Evolutionary conservation across 1,140 invertebrate species (phyloP), one percentile per base, ranked within the genome.

Genomic region (Leptoteleia sp.): DNA sequence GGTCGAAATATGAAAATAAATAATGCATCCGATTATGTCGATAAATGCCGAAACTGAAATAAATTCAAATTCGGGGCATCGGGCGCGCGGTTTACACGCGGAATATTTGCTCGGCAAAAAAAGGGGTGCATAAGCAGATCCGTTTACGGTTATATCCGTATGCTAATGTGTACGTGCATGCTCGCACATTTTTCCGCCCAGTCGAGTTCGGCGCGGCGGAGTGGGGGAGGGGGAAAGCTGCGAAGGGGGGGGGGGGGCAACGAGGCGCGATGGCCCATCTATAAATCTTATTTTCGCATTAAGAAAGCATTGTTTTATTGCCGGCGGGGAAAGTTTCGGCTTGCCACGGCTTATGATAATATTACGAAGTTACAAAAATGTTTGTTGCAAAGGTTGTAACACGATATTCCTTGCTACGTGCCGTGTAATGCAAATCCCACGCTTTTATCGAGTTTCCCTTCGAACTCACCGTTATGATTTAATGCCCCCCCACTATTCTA

Each of bases 21-120:
- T 42, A 33, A 33, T 31, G 54, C 38, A 57, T 57, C 31, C 55
- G 25, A 59, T 62, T 48, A 38, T 0, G 27, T n/a, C 42, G 55
- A 61, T 61, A 22, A 45, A 40, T 15, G 35, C 29, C 7, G 16
- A 37, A 17, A 11, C 29, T 37, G 54, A 22, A 59, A 59, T 59
- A 55, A 29, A 59, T 59, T 29, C 15, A 45, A n/a, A n/a, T n/a
- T n/a, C n/a, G n/a, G 52, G 22, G 8, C n/a, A 45, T 33, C 33
- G 54, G 38, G 13, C 15, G 4, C 7, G 31, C 5, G 27, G n/a
- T n/a, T 45, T 31, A 45, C 15, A 57, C 25, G 5, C 11, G n/a
- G 42, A 48, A 48, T 62, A 62, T 62, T 62, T 47, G 29, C 55
- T 61, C 7, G 7, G 9, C 6, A 38, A 42, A 47, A 47, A 61